Evolutionary conservation across 1,140 invertebrate species (phyloP), one percentile per base, ranked within the genome.

Genomic region (Panulirus ornatus): DNA sequence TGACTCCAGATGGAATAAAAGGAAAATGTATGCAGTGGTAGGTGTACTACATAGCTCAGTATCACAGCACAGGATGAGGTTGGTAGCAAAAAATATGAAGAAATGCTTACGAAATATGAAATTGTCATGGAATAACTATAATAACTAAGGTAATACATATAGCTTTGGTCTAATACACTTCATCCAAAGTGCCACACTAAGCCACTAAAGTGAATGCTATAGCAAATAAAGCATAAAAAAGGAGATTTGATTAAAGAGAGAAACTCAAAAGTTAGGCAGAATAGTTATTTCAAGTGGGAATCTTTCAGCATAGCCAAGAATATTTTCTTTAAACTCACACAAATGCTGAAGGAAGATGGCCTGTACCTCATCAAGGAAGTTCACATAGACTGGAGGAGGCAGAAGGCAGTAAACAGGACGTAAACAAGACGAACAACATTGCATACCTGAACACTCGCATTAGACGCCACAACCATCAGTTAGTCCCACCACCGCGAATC

Each of bases 401-500:
- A 83, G 81, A 83, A 83, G 81, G 81, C 81, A 83, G 81, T 83
- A 66, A 83, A 83, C 81, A 66, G 58, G 58, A 27, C 40, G 42
- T 47, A 79, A 79, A 47, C 40, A 47, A 84, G 81, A 70, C 9
- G 34, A 71, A 86, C 71, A 76, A 86, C 84, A 86, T 27, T 75
- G 47, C 66, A 86, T 86, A 75, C 84, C 84, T 73, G 66, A 76
- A 73, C 84, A 75, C 44, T 76, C 40, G 70, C 66, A 86, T 75
- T 42, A 73, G 66, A 86, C 44, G 71, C 47, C 47, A 58, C 70
- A 75, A 75, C 51, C 47, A 76, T 47, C 84, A 84, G 70, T 73
- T 73, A 88, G 54, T 81, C 78, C 86, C 86, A 88, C 88, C 88
- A 81, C 88, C 88, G 36, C 70, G 42, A 71, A 83, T 83, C 66